Base-by-base conservation (phyloP, 92 coral and sea anemone species). In the Zoanthus sociatus region DNA sequence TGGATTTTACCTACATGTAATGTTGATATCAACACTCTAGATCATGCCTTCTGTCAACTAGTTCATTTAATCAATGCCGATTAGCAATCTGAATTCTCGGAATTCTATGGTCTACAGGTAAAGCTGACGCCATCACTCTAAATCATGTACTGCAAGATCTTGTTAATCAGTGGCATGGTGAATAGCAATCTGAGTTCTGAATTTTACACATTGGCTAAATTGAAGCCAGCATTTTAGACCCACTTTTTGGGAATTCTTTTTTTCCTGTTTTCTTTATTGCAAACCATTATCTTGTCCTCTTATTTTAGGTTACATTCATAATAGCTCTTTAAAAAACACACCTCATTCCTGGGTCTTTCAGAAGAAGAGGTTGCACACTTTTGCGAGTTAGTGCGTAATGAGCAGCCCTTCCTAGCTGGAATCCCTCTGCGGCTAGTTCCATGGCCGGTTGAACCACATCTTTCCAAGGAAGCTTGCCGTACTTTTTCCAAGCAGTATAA, bases 401-500 rank as follows among this genome's bases (percentile, higher is more conserved):
- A 4, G 89, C 60, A 16, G 90, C 77, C 5, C 73, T 11, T 1
- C 91, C 93, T 37, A 96, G 66, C 32, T 89, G 93, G 45, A 96
- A 87, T 56, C 98, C 98, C 4, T 91, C 92, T 74, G 68, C 88
- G n/a, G 98, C 95, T 77, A 94, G 75, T 20, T 94, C 93, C 67
- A 96, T 92, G 32, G 98, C 77, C 0, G 98, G 98, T 84, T 96
- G 93, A 33, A 96, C 96, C 51, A 96, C 82, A 2, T 94, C 93
- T 87, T 90, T 92, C 98, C 98, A 96, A 10, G 92, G 90, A 51
- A 96, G 74, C 45, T 92, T 88, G 9, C 98, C 98, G 74, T 96
- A 91, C 47, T 83, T 83, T 68, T 83, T 73, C 98, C 98, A 96
- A 26, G 94, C 96, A 33, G 76, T 72, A 58, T 71, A 86, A 48